phyloP scores from a whole-genome alignment of 2,113 vertebrate genomes.

The Dissostichus mawsoni region DNA sequence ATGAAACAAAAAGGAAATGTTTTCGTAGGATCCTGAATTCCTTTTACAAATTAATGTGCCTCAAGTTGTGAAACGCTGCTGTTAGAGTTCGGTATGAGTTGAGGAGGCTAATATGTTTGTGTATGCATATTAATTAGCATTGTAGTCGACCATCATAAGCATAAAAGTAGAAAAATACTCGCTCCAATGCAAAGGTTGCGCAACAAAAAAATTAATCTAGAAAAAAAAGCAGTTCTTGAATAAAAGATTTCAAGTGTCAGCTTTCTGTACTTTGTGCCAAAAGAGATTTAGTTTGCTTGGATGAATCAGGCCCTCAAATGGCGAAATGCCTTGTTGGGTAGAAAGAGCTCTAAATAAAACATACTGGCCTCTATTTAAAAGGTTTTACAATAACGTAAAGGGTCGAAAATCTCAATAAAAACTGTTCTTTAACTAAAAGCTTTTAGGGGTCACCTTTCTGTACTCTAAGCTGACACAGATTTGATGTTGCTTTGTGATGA shows the following conservation, averaged over 20 bases:
- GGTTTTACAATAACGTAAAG: background rate
- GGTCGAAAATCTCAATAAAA: conserved; percentile 4
- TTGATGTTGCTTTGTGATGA: background rate
- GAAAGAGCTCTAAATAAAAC: background rate
- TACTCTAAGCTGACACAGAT: background rate
- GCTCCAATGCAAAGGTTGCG: too few species aligned
- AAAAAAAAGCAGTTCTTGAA: too few species aligned
- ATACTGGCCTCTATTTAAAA: background rate
- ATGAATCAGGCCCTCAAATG: too few species aligned
- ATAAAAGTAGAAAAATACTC: too few species aligned
- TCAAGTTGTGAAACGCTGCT: background rate
- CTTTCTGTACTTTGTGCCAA: too few species aligned
- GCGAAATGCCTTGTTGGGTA: too few species aligned
- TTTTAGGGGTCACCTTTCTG: too few species aligned
- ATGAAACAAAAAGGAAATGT: conserved; percentile 17
- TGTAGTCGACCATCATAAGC: background rate
- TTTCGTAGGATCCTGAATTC: background rate
- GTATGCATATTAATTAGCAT: background rate
- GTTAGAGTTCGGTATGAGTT: background rate
- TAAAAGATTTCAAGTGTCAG: too few species aligned
- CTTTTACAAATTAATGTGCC: background rate
- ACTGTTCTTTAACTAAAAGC: background rate
- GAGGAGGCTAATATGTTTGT: conserved; percentile 18
- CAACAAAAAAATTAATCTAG: too few species aligned
- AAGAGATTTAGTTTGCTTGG: too few species aligned